Percentiles rank a stretch among this genome's conserved stretches.
phyloP scores from a whole-genome alignment of 2,888 invertebrate genomes.

The Leptura quadrifasciata region DNA sequence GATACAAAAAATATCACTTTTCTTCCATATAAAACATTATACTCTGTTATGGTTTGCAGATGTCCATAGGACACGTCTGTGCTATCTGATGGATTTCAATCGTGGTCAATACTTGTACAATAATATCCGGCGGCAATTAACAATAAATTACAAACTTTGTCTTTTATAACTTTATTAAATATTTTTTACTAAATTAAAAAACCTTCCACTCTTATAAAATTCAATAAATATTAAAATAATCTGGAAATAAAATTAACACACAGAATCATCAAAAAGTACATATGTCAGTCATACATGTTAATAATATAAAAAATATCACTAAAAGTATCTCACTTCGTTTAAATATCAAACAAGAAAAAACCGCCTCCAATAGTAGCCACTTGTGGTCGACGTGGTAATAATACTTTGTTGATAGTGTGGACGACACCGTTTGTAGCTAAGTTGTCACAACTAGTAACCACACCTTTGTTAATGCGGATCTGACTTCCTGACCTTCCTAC shows the following conservation, averaged over 20 bases:
- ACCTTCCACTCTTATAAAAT: conserved; percentile 37
- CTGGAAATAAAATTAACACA: conserved; percentile 17
- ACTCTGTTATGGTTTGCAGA: too few species aligned
- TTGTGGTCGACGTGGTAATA: conserved; percentile 71
- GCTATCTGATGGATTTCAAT: too few species aligned
- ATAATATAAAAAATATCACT: conserved; percentile 40
- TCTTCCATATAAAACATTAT: too few species aligned
- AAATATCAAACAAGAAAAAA: conserved; percentile 70
- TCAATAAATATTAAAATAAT: conserved; percentile 35
- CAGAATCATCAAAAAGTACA: conserved; percentile 29
- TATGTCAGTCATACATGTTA: conserved; percentile 36
- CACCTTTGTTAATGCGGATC: conserved; percentile 69
- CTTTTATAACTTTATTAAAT: conserved; percentile 24
- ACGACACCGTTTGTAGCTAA: conserved; percentile 78
- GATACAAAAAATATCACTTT: too few species aligned
- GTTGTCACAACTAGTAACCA: conserved; percentile 74
- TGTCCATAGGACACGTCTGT: too few species aligned
- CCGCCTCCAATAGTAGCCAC: conserved; percentile 65
- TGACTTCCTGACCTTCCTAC: conserved; percentile 67
- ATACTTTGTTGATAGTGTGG: conserved; percentile 76
- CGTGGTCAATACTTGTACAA: too few species aligned
- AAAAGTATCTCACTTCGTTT: conserved; percentile 52
- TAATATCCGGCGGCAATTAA: too few species aligned
- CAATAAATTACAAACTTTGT: conserved; percentile 17
- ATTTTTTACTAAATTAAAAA: conserved; percentile 26